Conservation (phyloP, 2,113 vertebrate species). For the Macquaria ambigua region DNA sequence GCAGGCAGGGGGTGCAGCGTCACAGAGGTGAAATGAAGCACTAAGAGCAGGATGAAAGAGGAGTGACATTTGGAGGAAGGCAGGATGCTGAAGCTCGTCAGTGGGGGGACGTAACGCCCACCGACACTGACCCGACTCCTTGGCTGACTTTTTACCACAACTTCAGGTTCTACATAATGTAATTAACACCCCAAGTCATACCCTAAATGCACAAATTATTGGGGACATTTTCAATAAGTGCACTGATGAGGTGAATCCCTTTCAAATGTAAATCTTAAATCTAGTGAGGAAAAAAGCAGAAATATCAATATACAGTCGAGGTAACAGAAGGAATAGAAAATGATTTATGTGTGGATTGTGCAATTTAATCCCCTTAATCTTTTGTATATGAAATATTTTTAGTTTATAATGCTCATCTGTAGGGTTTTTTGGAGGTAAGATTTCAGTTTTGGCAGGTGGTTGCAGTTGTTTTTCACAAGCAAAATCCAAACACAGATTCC, state of each 20-base stretch:
- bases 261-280: not conserved
- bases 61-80: slow-evolving; percentile 65
- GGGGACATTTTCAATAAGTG: not conserved
- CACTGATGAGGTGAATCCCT: not conserved
- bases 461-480: not conserved
- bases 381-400: not conserved
- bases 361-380: not conserved
- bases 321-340: not conserved
- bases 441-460: not conserved
- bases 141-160: not conserved
- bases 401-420: not conserved
- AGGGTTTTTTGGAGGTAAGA: not conserved
- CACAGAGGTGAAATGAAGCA: slow-evolving; percentile 52
- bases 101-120: not conserved
- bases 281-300: not conserved
- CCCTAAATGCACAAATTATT: not conserved
- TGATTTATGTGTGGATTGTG: not conserved
- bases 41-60: slow-evolving; percentile 59
- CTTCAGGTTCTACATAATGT: not conserved
- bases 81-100: slow-evolving; percentile 6
- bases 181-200: not conserved
- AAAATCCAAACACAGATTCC: slow-evolving; percentile 7
- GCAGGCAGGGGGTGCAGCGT: slow-evolving; percentile 11
- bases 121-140: not conserved
- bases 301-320: not conserved